phyloP scores from a whole-genome alignment of 1,140 invertebrate genomes.

The Ostrea denselamellosa region DNA sequence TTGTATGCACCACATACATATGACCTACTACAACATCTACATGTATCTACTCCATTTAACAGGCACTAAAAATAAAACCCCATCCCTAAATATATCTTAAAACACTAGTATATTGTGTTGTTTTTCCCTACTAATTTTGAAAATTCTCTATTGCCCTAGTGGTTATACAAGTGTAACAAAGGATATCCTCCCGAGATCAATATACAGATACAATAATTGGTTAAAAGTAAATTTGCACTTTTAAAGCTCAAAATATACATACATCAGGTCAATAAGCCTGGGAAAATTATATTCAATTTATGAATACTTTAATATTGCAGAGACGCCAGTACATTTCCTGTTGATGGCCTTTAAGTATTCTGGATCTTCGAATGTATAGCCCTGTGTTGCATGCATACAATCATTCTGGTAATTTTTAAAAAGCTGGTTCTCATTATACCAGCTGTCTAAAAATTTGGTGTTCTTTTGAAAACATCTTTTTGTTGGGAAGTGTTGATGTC shows the following conservation, averaged over 20 bases:
- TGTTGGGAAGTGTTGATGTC: no score
- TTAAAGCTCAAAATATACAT: background rate
- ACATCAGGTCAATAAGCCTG: background rate
- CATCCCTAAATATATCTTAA: background rate
- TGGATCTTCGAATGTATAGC: conserved; percentile 4
- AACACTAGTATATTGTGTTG: background rate
- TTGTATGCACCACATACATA: no score
- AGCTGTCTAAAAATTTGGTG: no score
- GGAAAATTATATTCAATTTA: conserved; percentile 19
- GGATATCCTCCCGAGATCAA: background rate
- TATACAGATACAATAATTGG: background rate
- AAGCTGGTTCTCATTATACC: no score
- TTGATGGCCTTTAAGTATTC: conserved; percentile 19
- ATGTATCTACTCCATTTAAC: no score
- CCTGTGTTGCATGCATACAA: background rate
- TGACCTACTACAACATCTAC: no score
- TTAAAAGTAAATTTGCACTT: conserved; percentile 24
- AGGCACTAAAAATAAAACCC: no score
- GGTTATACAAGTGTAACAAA: background rate
- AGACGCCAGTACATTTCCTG: conserved; percentile 9
- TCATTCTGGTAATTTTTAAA: no score
- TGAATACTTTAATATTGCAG: conserved; percentile 13
- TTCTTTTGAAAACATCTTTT: no score
- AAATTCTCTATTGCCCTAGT: background rate
- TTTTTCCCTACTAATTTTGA: background rate